These are phyloP conservation scores for Eupeodes corollae DNA, from an alignment of 1,140 invertebrate genomes.

Conservation along the genomic window DNA sequence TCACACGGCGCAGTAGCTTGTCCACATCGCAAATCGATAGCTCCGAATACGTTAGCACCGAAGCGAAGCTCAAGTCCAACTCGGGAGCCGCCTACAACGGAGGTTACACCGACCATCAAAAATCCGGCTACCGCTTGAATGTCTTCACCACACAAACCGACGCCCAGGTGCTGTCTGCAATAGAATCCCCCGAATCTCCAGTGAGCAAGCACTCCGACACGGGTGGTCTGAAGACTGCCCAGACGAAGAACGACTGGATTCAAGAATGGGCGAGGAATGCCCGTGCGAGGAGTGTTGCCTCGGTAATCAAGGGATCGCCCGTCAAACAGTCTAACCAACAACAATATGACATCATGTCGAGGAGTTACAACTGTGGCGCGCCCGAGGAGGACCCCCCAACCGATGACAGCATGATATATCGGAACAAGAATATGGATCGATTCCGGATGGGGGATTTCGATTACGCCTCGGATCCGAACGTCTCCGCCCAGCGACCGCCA, in stretches of 20 bases:
- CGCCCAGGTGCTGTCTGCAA: not conserved
- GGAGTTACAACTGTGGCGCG: conserved; percentile 31
- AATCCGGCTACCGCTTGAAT: conserved; percentile 34
- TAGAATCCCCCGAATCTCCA: not conserved
- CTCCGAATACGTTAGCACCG: conserved; percentile 43
- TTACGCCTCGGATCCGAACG: conserved; percentile 30
- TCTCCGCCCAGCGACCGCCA: conserved; percentile 40
- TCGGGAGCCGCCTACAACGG: conserved; percentile 15
- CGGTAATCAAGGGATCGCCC: not conserved
- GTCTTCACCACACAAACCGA: conserved; percentile 22
- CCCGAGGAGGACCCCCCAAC: conserved; percentile 20
- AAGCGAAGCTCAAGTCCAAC: conserved; percentile 24
- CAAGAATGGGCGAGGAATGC: conserved; percentile 36
- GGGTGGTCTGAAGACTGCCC: conserved; percentile 25
- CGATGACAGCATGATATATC: conserved; percentile 28
- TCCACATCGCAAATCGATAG: conserved; percentile 50
- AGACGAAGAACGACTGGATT: conserved; percentile 36
- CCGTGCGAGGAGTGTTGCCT: conserved; percentile 26
- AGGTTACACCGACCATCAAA: conserved; percentile 29
- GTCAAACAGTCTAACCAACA: not conserved
- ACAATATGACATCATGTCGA: conserved; percentile 25
- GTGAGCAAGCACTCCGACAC: conserved; percentile 16
- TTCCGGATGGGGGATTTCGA: conserved; percentile 22
- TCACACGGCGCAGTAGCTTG: conserved; percentile 41
- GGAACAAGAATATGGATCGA: conserved; percentile 7